Base-by-base conservation (phyloP, 2,797 vertebrate species). In the Brotogeris chrysoptera region DNA sequence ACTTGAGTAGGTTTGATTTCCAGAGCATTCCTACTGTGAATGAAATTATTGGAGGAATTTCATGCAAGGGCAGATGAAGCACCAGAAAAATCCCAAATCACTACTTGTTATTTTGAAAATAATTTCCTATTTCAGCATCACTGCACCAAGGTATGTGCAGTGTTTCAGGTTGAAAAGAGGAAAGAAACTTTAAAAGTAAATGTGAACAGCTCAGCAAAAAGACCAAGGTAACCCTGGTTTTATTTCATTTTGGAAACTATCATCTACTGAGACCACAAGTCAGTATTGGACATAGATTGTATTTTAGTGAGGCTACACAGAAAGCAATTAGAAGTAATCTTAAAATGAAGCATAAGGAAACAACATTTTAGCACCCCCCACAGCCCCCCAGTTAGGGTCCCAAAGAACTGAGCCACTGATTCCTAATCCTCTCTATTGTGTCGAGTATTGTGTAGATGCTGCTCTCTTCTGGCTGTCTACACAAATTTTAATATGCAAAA, bases 391-490 rank as follows among this genome's bases (percentile, higher is more conserved):
- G 55, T 80, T 34, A 80, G 85, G 59, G 80, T 88, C 93, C 96
- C 90, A 91, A 77, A 91, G 70, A 95, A 91, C 49, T 5, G 44
- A 97, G 65, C 50, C 77, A 92, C 64, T 34, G 74, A 90, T 90
- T 97, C 76, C 65, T 97, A 91, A 95, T 94, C 57, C 52, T 95
- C 76, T 87, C 78, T 72, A 76, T 80, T 86, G 84, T 79, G 91
- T 53, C 30, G 4, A 97, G 97, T 73, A 93, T 97, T 96, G 96
- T 97, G 97, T 95, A 97, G 95, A 91, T 97, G 95, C 96, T 97
- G 97, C 97, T 97, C 97, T 97, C 97, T 97, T 97, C 97, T 97
- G 97, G 96, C 97, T 97, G 96, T 92, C 97, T 95, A 93, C 80
- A 96, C 96, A 97, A 94, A 92, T 91, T 95, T 97, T 96, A 96